These are phyloP conservation scores for Oscheius onirici DNA, from an alignment of 2,888 invertebrate genomes.

Conservation along the genomic window DNA sequence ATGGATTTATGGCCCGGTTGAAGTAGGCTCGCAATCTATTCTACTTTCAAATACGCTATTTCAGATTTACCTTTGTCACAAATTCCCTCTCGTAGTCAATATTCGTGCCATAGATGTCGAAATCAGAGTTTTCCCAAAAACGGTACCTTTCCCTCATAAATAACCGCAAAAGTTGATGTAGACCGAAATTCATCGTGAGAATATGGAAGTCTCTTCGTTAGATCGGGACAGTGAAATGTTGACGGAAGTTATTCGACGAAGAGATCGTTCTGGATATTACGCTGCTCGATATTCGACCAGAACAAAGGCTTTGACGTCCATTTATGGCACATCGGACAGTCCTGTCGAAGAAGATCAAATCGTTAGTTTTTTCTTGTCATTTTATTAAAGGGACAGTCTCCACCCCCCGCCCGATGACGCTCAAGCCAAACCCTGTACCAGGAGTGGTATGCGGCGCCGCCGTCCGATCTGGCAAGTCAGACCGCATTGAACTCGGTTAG, in stretches of 20 bases:
- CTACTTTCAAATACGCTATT: not conserved
- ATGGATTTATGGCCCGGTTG: conserved; percentile 22
- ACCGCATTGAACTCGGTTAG: too few species aligned
- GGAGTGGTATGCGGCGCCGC: too few species aligned
- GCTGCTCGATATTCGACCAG: not conserved
- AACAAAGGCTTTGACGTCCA: not conserved
- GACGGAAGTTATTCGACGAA: not conserved
- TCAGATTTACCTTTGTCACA: conserved; percentile 11
- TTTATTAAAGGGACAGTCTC: too few species aligned
- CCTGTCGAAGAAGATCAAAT: conserved; percentile 6
- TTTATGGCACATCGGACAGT: not conserved
- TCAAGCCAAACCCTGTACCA: too few species aligned
- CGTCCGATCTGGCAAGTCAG: too few species aligned
- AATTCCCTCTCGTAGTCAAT: conserved; percentile 7
- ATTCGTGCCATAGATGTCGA: not conserved
- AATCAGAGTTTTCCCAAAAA: not conserved
- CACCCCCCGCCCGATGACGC: too few species aligned
- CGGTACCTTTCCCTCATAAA: not conserved
- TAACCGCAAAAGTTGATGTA: too few species aligned
- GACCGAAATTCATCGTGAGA: conserved; percentile 9
- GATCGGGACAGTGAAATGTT: not conserved
- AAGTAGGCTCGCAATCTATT: not conserved
- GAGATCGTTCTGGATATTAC: conserved; percentile 6
- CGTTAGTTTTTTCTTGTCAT: not conserved
- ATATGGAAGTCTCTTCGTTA: not conserved